A percentile compares a stretch with the other conserved stretches of the same genome.
These are phyloP conservation scores for Neodiprion virginianus DNA, from an alignment of 1,140 invertebrate species.

Conservation along the genomic window DNA sequence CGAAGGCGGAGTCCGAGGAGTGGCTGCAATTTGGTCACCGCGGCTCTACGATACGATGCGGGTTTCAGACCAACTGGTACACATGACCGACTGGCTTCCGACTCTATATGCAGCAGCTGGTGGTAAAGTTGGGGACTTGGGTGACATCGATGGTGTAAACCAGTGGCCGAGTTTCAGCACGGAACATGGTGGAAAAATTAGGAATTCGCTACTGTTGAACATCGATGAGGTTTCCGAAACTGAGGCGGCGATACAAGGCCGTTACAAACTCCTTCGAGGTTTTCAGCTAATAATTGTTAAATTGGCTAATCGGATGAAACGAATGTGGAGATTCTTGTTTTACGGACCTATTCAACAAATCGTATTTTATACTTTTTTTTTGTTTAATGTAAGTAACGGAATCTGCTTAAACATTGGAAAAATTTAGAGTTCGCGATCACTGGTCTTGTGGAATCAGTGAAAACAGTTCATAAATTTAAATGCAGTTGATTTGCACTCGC, in stretches of 20 bases:
- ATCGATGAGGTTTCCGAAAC: slow-evolving; percentile 60
- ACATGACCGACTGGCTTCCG: slow-evolving; percentile 77
- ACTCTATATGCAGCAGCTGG: slow-evolving; percentile 68
- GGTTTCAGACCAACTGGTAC: slow-evolving; percentile 65
- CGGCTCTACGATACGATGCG: slow-evolving; percentile 58
- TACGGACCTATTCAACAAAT: background rate
- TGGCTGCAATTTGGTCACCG: slow-evolving; percentile 72
- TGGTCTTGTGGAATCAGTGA: too few relatives aligned
- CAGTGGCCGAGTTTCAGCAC: slow-evolving; percentile 64
- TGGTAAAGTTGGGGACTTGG: slow-evolving; percentile 57
- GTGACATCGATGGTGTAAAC: slow-evolving; percentile 67
- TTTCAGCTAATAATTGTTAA: slow-evolving; percentile 15
- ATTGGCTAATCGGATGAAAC: too few relatives aligned
- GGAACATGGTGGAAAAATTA: slow-evolving; percentile 31
- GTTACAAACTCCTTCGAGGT: slow-evolving; percentile 64
- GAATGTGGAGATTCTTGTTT: too few relatives aligned
- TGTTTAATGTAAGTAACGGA: background rate
- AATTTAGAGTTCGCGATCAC: background rate
- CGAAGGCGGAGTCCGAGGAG: slow-evolving; percentile 74
- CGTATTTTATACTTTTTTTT: background rate
- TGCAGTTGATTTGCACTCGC: too few relatives aligned
- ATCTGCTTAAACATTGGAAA: background rate
- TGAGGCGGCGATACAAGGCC: slow-evolving; percentile 55
- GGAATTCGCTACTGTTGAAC: slow-evolving; percentile 57
- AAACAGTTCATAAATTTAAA: too few relatives aligned